Evolutionary conservation across 2,888 invertebrate species (phyloP), one percentile per base, ranked within the genome.

Genomic region (Dasypogon diadema): DNA sequence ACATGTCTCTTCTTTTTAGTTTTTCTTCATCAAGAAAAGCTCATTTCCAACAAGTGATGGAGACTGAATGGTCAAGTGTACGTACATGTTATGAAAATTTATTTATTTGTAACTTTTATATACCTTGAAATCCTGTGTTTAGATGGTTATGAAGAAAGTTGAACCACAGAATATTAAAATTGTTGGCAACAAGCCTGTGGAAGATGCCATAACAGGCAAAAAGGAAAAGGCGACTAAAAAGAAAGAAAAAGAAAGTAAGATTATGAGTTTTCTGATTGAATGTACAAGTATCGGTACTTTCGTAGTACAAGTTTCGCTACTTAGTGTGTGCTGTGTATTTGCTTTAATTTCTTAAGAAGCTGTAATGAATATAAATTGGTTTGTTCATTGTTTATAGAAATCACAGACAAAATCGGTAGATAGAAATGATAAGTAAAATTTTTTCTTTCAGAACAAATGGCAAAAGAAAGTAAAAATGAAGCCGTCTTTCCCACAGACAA

Each of bases 1-100:
- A 30, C 18, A 34, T 24, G 37, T 63, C 63, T 10, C 8, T 75
- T 2, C 21, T 75, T 6, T 75, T 63, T 14, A 46, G 4, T 6
- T 5, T 51, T 16, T 16, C 60, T n/a, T 10, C 10, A 1, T 42
- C 42, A 2, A 3, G n/a, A 42, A 65, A 42, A 8, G 2, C 21
- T n/a, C 12, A 42, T 16, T 65, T 42, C 24, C 1, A 22, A 0
- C 10, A 21, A 5, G 6, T 65, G 5, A 3, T 65, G 22, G 63
- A 65, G 24, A 8, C 12, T 2, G 63, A 65, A 5, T 65, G 63
- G 63, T 21, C 37, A 2, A 42, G 16, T n/a, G 63, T 65, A 21
- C 22, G 16, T 22, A 8, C 8, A 42, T 42, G 2, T 30, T 0
- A 5, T 30, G 5, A 2, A 6, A 51, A 21, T 10, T 22, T 24